Conservation (phyloP, 2,797 vertebrate genomes). For the Setipinna tenuifilis region DNA sequence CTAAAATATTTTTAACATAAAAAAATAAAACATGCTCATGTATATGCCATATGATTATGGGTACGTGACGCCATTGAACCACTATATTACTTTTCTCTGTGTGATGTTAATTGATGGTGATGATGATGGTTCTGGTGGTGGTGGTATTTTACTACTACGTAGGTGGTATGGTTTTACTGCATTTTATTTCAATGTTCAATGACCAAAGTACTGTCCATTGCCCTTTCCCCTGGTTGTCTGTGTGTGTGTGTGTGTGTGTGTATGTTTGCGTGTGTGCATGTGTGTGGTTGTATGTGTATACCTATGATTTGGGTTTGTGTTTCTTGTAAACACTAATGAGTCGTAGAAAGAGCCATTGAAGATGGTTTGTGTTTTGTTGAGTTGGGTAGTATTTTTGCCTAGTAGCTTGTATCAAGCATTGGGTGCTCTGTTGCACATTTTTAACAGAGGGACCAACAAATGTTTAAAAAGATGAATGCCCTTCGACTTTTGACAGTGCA, state of each 20-base stretch:
- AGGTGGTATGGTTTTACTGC: neutral
- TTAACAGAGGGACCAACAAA: neutral
- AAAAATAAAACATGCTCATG: constrained; percentile 69
- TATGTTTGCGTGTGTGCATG: neutral
- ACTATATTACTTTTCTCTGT: constrained; percentile 65
- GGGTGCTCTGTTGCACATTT: neutral
- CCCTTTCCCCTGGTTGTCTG: neutral
- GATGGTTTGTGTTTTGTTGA: neutral
- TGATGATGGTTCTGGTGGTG: constrained; percentile 38
- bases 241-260: neutral
- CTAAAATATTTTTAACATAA: constrained; percentile 63
- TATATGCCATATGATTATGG: constrained; percentile 73
- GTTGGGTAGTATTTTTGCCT: neutral
- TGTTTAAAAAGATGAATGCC: neutral
- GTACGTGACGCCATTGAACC: constrained; percentile 77
- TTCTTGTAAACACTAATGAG: neutral
- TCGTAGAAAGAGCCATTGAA: neutral
- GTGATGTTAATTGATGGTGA: constrained; percentile 65
- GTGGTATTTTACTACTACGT: constrained; percentile 18
- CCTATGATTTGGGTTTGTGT: neutral
- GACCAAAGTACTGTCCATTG: neutral
- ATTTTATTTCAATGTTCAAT: constrained; percentile 5
- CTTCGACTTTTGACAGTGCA: neutral
- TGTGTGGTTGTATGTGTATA: neutral
- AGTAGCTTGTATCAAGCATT: constrained; percentile 10